Evolutionary conservation across 2,797 vertebrate species (phyloP), one percentile per base, ranked within the genome.

Genomic region (Lithobates pipiens): DNA sequence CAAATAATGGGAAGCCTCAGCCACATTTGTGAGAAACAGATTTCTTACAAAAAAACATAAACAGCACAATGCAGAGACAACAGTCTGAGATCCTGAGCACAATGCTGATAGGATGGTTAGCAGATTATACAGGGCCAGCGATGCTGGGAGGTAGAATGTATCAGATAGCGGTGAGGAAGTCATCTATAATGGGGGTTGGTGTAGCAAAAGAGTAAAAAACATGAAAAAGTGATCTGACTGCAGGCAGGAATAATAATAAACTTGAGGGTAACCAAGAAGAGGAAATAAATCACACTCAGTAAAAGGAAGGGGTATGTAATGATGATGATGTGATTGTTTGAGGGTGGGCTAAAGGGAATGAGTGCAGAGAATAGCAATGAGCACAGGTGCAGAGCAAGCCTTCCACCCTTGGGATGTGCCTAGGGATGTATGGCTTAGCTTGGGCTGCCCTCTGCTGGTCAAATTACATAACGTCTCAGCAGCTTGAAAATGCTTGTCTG

Each of bases 341-440:
- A n/a, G 46, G 39, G 65, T 67, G 23, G 46, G 34, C 76, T 77
- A 54, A 50, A 68, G 57, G 34, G 72, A 74, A 27, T n/a, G 63
- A 85, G 77, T 80, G 72, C 44, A 75, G 78, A 54, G 84, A 81
- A 85, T 85, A 70, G 77, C 39, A 85, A 85, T 85, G 61, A 80
- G 57, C 75, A 46, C 71, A 85, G 57, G 63, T 76, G 63, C 34
- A 44, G 71, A 80, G n/a, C 25, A 77, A 46, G 18, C 69, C 67
- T 39, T 54, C 25, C 16, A 32, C 83, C 27, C 63, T 27, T 32
- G 25, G 46, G 50, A 74, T 63, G 36, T 29, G 15, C 2, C 23
- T 18, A 23, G 21, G 29, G 5, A 23, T 27, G 18, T n/a, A 70
- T 68, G 46, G 18, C 77, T 44, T 81, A 39, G 70, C 72, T 73